Evolutionary conservation across 2,888 invertebrate species (phyloP).

Genomic region (Cataglyphis albicans): DNA sequence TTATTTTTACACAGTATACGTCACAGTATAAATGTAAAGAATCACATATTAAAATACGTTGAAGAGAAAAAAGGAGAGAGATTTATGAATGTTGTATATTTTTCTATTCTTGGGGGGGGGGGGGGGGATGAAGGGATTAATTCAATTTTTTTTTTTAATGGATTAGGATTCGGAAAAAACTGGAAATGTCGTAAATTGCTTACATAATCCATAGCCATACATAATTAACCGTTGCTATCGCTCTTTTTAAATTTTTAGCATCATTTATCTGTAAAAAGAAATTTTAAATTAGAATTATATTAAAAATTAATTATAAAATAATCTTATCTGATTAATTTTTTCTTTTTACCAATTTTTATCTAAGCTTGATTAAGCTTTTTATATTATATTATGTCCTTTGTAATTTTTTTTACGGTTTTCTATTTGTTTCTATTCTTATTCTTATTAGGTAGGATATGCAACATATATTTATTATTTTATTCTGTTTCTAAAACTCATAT

Average conservation of each 20-base stretch:
- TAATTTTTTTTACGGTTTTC: background rate
- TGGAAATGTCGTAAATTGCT: background rate
- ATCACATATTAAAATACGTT: background rate
- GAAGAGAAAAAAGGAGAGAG: background rate
- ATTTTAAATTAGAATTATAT: conserved; percentile 13
- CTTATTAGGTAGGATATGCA: background rate
- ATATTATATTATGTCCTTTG: background rate
- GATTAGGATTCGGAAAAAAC: background rate
- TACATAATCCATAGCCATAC: background rate
- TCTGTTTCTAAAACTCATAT: background rate
- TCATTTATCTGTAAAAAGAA: background rate
- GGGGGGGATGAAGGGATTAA: too few relatives aligned
- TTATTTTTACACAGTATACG: background rate
- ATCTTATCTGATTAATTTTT: background rate
- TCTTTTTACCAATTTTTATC: background rate
- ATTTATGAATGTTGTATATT: conserved; percentile 7
- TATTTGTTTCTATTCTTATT: background rate
- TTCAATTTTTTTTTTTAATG: background rate
- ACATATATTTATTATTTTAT: background rate
- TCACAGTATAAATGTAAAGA: background rate
- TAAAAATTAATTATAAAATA: background rate
- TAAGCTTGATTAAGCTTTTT: background rate
- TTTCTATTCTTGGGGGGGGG: background rate
- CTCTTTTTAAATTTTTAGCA: background rate
- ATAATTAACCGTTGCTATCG: background rate